phyloP scores from a whole-genome alignment of 1,140 invertebrate genomes.

The Cyrtorhinus lividipennis region DNA sequence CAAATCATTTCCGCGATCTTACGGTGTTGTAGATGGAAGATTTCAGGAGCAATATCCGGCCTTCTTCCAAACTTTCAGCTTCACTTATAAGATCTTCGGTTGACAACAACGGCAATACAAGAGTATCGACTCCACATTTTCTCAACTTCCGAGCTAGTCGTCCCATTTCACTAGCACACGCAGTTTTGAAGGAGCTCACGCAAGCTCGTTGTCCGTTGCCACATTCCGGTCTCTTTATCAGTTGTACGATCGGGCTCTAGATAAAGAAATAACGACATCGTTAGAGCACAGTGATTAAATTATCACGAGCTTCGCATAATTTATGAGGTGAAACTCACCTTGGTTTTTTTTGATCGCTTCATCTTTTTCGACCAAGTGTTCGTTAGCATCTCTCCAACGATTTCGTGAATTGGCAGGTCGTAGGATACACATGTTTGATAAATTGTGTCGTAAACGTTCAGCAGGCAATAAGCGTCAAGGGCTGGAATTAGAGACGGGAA shows the following conservation, averaged over 20 bases:
- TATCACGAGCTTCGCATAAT: too few relatives aligned
- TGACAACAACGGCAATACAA: constrained; percentile 34
- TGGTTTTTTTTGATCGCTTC: constrained; percentile 14
- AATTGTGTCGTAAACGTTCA: constrained; percentile 53
- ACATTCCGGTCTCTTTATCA: constrained; percentile 8
- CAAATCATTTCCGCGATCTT: too few relatives aligned
- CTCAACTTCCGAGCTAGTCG: constrained; percentile 43
- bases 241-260: background rate
- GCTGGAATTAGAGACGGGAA: constrained; percentile 37
- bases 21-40: background rate
- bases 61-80: constrained; percentile 32
- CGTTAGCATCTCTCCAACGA: constrained; percentile 35
- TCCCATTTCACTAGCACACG: constrained; percentile 40
- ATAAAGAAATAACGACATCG: too few relatives aligned
- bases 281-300: too few relatives aligned
- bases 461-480: constrained; percentile 40
- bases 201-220: constrained; percentile 6
- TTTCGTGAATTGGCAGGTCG: constrained; percentile 42
- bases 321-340: too few relatives aligned
- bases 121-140: constrained; percentile 48
- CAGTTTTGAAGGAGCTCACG: constrained; percentile 29
- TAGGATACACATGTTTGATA: constrained; percentile 33
- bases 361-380: constrained; percentile 14
- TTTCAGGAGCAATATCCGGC: constrained; percentile 41
- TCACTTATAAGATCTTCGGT: constrained; percentile 36